These are phyloP conservation scores for Copidosoma aretas DNA, from an alignment of 2,888 invertebrate genomes.

Conservation along the genomic window DNA sequence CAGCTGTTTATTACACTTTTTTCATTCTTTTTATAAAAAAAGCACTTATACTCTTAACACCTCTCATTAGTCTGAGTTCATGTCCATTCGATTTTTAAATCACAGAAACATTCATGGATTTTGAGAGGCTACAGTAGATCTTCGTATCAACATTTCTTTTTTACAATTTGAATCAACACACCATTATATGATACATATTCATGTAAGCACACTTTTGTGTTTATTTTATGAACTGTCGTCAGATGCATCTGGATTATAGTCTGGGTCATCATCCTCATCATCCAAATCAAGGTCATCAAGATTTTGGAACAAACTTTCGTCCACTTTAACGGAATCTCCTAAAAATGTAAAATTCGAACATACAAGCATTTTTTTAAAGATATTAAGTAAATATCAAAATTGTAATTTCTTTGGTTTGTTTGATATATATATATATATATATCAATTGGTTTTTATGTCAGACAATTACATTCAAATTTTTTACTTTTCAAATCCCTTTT, in stretches of 20 bases:
- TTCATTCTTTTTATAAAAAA: conserved; percentile 19
- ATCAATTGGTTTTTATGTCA: no score
- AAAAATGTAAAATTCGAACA: conserved; percentile 26
- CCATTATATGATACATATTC: conserved; percentile 9
- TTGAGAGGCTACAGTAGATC: conserved; percentile 14
- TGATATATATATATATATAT: no score
- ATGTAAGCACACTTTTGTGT: conserved; percentile 17
- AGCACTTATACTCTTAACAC: conserved; percentile 27
- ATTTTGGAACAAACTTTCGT: conserved; percentile 91
- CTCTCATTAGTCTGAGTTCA: conserved; percentile 22
- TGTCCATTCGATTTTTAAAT: conserved; percentile 24
- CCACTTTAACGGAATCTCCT: conserved; percentile 87
- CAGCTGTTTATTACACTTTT: conserved; percentile 38
- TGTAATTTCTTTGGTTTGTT: neutral
- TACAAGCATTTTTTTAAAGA: neutral
- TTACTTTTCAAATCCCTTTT: no score
- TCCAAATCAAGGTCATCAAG: conserved; percentile 80
- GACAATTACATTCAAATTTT: no score
- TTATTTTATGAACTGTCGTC: conserved; percentile 54
- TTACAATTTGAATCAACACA: conserved; percentile 15
- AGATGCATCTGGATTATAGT: conserved; percentile 67
- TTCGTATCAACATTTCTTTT: conserved; percentile 9
- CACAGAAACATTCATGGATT: conserved; percentile 21
- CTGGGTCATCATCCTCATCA: conserved; percentile 70
- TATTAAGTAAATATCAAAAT: neutral